Percentiles rank a stretch among this genome's conserved stretches.
Conservation (phyloP, 2,113 vertebrate species). For the Chunga burmeisteri region DNA sequence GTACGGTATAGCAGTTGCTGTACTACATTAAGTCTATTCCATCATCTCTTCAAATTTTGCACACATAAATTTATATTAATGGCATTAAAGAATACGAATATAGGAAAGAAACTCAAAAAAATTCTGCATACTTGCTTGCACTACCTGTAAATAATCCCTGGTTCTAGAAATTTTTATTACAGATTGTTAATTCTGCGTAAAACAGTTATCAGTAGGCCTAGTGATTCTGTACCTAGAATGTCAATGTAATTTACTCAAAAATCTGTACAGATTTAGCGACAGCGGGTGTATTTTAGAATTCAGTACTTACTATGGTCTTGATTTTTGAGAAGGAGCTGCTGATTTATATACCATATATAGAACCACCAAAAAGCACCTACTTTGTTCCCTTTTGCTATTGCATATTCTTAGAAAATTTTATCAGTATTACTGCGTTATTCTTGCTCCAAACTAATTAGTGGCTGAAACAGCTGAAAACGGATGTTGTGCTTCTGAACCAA, state of each 20-base stretch:
- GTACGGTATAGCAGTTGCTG: fast-evolving
- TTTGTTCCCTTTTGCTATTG: not conserved
- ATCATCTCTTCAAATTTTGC: not conserved
- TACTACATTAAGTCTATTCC: not conserved
- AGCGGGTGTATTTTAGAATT: not conserved
- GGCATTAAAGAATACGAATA: not conserved
- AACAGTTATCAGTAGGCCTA: not conserved
- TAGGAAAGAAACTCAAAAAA: not conserved
- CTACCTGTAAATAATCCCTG: not conserved
- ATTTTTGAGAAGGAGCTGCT: not conserved
- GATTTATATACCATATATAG: not conserved
- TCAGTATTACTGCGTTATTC: not conserved
- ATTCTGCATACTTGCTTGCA: not conserved
- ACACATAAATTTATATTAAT: not conserved
- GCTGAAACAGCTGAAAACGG: not conserved
- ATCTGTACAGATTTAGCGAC: not conserved
- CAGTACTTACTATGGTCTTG: not conserved
- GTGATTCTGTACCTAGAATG: not conserved
- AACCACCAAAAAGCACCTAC: not conserved
- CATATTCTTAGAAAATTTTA: not conserved
- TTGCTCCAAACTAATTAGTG: not conserved
- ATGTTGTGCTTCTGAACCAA: not conserved
- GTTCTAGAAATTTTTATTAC: not conserved
- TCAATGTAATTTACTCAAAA: not conserved
- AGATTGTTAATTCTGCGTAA: not conserved